A percentile compares a stretch with the other conserved stretches of the same genome.
Evolutionary conservation across 2,888 invertebrate species (phyloP).

Genomic region (Vesta saturnalis): DNA sequence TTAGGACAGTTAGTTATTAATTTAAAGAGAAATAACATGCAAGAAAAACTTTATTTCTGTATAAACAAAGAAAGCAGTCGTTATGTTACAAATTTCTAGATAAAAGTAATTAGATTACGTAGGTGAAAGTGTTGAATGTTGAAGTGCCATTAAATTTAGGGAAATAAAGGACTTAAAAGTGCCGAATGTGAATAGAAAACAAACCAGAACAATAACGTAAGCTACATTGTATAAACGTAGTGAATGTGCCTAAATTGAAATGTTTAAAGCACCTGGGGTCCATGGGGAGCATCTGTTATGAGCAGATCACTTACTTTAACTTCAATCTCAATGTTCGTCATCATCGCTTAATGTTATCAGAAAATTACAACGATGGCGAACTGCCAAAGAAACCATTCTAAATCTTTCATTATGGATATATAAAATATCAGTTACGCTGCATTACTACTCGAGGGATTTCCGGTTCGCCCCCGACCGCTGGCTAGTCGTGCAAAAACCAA

Average conservation of each 20-base stretch:
- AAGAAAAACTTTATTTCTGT: too few species aligned
- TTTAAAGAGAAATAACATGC: too few species aligned
- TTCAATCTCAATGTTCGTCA: background rate
- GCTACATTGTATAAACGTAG: slow-evolving; percentile 21
- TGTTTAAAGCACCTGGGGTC: slow-evolving; percentile 16
- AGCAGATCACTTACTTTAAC: slow-evolving; percentile 1
- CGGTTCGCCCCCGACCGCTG: too few species aligned
- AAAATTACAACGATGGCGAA: background rate
- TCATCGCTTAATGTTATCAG: background rate
- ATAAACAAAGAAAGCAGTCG: too few species aligned
- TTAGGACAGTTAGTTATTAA: too few species aligned
- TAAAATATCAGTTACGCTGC: slow-evolving; percentile 26
- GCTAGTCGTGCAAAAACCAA: too few species aligned
- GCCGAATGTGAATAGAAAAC: slow-evolving; percentile 27
- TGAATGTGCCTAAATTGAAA: slow-evolving; percentile 16
- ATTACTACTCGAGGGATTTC: slow-evolving; percentile 23
- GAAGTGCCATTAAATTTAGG: slow-evolving; percentile 14
- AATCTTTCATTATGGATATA: slow-evolving; percentile 7
- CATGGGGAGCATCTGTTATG: background rate
- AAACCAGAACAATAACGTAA: slow-evolving; percentile 33
- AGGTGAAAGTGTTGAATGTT: background rate
- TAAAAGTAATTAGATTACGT: too few species aligned
- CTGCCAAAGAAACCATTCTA: slow-evolving; percentile 5
- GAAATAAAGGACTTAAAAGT: slow-evolving; percentile 19
- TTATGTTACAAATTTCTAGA: too few species aligned